Evolutionary conservation across 2,888 invertebrate species (phyloP).

Genomic region (Adineta ricciae): DNA sequence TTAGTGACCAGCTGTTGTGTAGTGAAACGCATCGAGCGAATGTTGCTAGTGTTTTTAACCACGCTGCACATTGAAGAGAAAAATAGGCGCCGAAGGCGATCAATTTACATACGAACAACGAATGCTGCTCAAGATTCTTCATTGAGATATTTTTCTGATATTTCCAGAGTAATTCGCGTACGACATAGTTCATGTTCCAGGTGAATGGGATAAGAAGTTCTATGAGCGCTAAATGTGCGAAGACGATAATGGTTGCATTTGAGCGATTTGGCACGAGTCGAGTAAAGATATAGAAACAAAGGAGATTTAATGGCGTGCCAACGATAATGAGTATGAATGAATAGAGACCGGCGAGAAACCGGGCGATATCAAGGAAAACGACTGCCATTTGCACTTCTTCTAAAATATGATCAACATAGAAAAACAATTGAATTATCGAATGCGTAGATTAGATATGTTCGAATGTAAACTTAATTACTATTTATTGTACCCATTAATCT

Average conservation of each 20-base stretch:
- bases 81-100: slow-evolving; percentile 29
- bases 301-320: slow-evolving; percentile 7
- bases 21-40: slow-evolving; percentile 23
- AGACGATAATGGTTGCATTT: background rate
- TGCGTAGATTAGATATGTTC: too few species aligned
- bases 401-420: background rate
- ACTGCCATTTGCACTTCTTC: background rate
- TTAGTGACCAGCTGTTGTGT: background rate
- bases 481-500: too few species aligned
- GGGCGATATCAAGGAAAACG: background rate
- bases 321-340: background rate
- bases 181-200: slow-evolving; percentile 13
- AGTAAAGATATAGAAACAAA: background rate
- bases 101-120: slow-evolving; percentile 29
- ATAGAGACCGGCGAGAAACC: background rate
- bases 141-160: slow-evolving; percentile 17
- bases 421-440: background rate
- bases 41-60: slow-evolving; percentile 29
- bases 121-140: slow-evolving; percentile 29
- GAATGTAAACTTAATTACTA: too few species aligned
- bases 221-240: background rate
- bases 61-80: slow-evolving; percentile 32
- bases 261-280: background rate
- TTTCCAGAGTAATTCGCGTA: slow-evolving; percentile 26
- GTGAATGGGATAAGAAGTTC: background rate